These are phyloP conservation scores for Mesorhabditis belari DNA, from an alignment of 2,888 invertebrate species.

Conservation along the genomic window DNA sequence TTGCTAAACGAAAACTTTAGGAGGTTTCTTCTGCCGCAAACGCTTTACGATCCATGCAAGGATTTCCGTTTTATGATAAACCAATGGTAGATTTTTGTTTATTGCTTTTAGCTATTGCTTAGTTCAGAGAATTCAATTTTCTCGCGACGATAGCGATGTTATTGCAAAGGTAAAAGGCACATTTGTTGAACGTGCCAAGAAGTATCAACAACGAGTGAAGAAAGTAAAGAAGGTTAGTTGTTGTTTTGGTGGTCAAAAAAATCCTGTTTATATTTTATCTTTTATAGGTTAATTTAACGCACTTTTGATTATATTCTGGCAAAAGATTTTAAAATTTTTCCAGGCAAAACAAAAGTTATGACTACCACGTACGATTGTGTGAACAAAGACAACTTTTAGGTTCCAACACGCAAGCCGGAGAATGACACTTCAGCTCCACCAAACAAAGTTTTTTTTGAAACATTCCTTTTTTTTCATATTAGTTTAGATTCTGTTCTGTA, in stretches of 20 bases:
- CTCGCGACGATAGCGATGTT: constrained; percentile 86
- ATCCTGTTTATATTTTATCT: too few relatives aligned
- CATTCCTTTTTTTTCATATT: too few relatives aligned
- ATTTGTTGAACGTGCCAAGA: constrained; percentile 82
- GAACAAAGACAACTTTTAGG: too few relatives aligned
- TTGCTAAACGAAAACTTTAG: not conserved
- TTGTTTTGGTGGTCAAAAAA: too few relatives aligned
- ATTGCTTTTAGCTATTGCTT: not conserved
- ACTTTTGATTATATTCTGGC: too few relatives aligned
- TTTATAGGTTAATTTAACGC: too few relatives aligned
- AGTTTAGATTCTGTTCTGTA: constrained; percentile 98
- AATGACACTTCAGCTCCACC: constrained; percentile 65
- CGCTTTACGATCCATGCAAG: constrained; percentile 94
- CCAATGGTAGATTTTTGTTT: constrained; percentile 67
- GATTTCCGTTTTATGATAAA: constrained; percentile 98
- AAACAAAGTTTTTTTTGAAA: too few relatives aligned
- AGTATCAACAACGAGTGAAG: constrained; percentile 14
- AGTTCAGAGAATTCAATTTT: constrained; percentile 81
- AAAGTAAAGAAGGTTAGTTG: constrained; percentile 17
- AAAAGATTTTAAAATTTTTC: too few relatives aligned
- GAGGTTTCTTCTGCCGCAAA: constrained; percentile 83
- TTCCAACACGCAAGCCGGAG: too few relatives aligned
- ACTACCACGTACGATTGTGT: too few relatives aligned
- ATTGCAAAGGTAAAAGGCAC: constrained; percentile 97
- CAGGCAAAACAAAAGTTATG: too few relatives aligned